Percentiles rank a stretch among this genome's conserved stretches.
Evolutionary conservation across 1,140 invertebrate species (phyloP).

Genomic region (Coboldia fuscipes): DNA sequence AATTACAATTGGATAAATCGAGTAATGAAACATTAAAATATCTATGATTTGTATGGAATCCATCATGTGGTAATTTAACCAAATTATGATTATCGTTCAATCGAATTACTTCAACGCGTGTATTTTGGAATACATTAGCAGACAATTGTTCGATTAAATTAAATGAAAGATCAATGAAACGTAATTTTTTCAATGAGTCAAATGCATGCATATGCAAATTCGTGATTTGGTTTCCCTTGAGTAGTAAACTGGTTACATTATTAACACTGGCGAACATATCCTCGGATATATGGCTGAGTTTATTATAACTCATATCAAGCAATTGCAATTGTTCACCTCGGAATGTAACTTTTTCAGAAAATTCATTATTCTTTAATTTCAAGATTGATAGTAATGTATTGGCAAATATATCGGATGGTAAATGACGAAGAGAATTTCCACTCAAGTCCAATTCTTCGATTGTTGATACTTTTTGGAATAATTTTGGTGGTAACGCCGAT

Average conservation of each 20-base stretch:
- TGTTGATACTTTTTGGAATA: constrained; percentile 30
- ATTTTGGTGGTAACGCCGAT: constrained; percentile 30
- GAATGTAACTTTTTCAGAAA: constrained; percentile 25
- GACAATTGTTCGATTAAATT: constrained; percentile 38
- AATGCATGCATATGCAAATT: constrained; percentile 44
- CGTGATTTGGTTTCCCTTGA: constrained; percentile 37
- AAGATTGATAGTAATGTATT: constrained; percentile 34
- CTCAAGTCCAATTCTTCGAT: constrained; percentile 44
- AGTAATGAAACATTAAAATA: constrained; percentile 39
- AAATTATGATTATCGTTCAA: constrained; percentile 40
- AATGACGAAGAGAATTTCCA: constrained; percentile 30
- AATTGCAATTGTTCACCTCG: constrained; percentile 29
- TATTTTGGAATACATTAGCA: constrained; percentile 39
- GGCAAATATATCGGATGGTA: constrained; percentile 34
- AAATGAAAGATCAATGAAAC: constrained; percentile 40
- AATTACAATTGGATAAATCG: constrained; percentile 42
- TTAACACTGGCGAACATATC: constrained; percentile 37
- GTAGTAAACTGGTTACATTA: constrained; percentile 32
- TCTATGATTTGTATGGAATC: constrained; percentile 28
- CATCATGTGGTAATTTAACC: constrained; percentile 31
- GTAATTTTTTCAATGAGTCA: constrained; percentile 31
- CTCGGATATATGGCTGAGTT: constrained; percentile 33
- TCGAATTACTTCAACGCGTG: constrained; percentile 38
- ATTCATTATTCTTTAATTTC: constrained; percentile 31
- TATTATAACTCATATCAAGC: constrained; percentile 37